These are phyloP conservation scores for Acrocyrtus sp. DNA, from an alignment of 2,888 invertebrate genomes.

Conservation along the genomic window DNA sequence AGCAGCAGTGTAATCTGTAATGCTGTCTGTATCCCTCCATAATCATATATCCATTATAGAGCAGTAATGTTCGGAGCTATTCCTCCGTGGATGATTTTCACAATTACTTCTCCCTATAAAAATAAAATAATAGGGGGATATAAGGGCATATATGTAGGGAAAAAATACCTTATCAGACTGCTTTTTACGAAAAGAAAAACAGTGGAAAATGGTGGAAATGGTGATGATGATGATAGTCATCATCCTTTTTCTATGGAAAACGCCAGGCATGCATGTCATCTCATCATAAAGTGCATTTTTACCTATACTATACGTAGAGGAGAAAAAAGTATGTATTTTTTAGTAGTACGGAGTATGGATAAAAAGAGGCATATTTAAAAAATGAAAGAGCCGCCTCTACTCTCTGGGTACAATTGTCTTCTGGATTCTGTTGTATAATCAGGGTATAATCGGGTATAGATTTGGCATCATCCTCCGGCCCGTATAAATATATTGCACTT, in stretches of 20 bases:
- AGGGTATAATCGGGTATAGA: not conserved
- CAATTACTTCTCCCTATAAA: conserved; percentile 30
- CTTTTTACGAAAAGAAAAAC: conserved; percentile 22
- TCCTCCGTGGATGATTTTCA: conserved; percentile 48
- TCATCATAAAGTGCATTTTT: not conserved
- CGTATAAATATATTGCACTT: not conserved
- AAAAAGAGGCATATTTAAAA: not conserved
- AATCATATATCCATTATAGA: not conserved
- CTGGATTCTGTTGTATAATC: too few relatives aligned
- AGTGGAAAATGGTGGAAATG: not conserved
- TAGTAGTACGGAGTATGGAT: too few relatives aligned
- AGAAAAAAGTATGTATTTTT: too few relatives aligned
- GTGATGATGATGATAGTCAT: conserved; percentile 15
- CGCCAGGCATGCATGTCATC: conserved; percentile 1
- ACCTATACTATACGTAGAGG: too few relatives aligned
- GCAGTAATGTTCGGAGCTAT: conserved; percentile 35
- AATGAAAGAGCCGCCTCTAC: not conserved
- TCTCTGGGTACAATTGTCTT: not conserved
- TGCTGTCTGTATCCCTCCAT: too few relatives aligned
- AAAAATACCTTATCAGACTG: conserved; percentile 1
- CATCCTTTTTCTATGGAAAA: not conserved
- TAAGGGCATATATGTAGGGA: not conserved
- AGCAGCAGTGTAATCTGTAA: too few relatives aligned
- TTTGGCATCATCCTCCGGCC: too few relatives aligned
- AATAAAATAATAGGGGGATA: conserved; percentile 1